Base-by-base conservation (phyloP, 2,888 invertebrate species). In the Smittia aterrima region DNA sequence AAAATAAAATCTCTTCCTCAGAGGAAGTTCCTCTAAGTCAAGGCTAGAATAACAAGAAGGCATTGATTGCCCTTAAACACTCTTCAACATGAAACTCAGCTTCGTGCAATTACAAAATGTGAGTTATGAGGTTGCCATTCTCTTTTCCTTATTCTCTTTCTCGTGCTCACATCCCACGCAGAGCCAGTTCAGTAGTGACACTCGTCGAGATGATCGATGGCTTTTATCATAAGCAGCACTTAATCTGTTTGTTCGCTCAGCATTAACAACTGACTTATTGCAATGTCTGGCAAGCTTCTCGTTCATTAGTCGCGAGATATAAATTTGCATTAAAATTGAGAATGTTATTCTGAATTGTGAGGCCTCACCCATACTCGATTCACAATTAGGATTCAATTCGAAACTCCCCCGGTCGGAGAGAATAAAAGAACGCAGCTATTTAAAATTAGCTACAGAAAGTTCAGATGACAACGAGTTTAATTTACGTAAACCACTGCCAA, bases 321-420 rank as follows among this genome's bases (percentile, higher is more conserved):
- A 32, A 32, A 47, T 47, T 47, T 47, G 47, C 47, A 47, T 47
- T 47, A n/a, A 47, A 47, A 47, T 47, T 11, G 16, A 47, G 11
- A 47, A 47, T 47, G 16, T n/a, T 47, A 11, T n/a, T 6, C 3
- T 47, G 7, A 13, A 47, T 47, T 11, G 38, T 47, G 16, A 47
- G n/a, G 47, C 16, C 38, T 2, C 47, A 47, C 47, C 47, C 47
- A 47, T 2, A 47, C 11, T 47, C n/a, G 16, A 47, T n/a, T n/a
- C 47, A 47, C 47, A 47, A 47, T 47, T 47, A 47, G 47, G 47
- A 47, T 47, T 47, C 16, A 47, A 47, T 47, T 47, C 11, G 47
- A 13, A 32, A 32, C 32, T 32, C 32, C 32, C 32, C 32, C 32
- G 32, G 32, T 32, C 32, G 32, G 32, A 32, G 32, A 32, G 32